Percentiles rank a stretch among this genome's conserved stretches.
phyloP scores from a whole-genome alignment of 2,113 vertebrate genomes.

The Gadus macrocephalus region DNA sequence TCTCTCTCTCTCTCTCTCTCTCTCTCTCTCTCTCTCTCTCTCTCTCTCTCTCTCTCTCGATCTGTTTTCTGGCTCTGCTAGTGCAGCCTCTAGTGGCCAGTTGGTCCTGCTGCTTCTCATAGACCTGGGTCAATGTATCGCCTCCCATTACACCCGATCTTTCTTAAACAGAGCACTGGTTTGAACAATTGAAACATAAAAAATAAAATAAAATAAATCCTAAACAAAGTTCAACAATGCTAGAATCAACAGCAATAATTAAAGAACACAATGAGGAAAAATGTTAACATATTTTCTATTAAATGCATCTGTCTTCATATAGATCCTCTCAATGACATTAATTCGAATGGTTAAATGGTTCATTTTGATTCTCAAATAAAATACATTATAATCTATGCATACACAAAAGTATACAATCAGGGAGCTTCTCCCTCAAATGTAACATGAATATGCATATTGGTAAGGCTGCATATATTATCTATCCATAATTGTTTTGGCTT shows the following conservation, averaged over 20 bases:
- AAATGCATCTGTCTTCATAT: too few species aligned
- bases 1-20: conserved; percentile 25
- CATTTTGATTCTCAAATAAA: background rate
- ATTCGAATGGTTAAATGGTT: background rate
- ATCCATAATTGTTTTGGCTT: too few species aligned
- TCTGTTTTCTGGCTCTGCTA: conserved; percentile 45
- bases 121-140: background rate
- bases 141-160: background rate
- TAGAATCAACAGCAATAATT: background rate
- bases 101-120: conserved; percentile 27
- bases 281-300: too few species aligned
- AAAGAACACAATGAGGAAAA: background rate
- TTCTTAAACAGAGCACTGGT: too few species aligned
- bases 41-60: conserved; percentile 27
- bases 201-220: background rate
- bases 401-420: too few species aligned
- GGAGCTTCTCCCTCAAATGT: too few species aligned
- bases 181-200: too few species aligned
- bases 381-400: too few species aligned
- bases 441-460: too few species aligned
- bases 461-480: too few species aligned
- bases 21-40: conserved; percentile 31
- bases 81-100: conserved; percentile 74
- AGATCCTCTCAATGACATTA: background rate
- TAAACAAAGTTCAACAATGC: background rate